A percentile compares a stretch with the other conserved stretches of the same genome.
phyloP scores from a whole-genome alignment of 2,797 vertebrate genomes.

The Girardinus metallicus region DNA sequence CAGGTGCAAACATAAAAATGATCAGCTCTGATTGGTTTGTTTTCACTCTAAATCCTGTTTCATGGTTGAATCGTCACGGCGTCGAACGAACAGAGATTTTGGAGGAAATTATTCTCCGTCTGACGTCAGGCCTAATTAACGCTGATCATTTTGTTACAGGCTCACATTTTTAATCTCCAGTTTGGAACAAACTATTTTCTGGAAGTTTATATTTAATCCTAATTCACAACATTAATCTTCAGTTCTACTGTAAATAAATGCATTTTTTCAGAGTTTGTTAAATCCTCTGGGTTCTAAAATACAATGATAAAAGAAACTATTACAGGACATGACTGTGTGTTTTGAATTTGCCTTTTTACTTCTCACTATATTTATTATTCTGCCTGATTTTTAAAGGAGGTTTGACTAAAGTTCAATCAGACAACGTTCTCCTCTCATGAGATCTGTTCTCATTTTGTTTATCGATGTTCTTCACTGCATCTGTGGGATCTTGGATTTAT shows the following conservation, averaged over 20 bases:
- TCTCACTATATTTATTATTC: not conserved
- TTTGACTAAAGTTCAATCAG: not conserved
- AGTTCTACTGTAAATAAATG: not conserved
- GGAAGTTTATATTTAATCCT: not conserved
- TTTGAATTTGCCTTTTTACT: not conserved
- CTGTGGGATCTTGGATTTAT: not conserved
- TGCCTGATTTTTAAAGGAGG: not conserved
- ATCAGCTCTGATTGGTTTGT: not conserved
- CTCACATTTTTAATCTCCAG: not conserved
- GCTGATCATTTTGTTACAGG: not conserved
- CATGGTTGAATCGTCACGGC: not conserved
- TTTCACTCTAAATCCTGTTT: not conserved
- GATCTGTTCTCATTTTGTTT: not conserved
- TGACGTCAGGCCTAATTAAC: not conserved
- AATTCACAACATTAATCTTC: not conserved
- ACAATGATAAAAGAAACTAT: not conserved
- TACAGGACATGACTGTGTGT: not conserved
- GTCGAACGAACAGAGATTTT: not conserved
- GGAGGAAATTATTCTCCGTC: not conserved
- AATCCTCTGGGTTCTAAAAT: not conserved
- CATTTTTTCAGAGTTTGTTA: not conserved
- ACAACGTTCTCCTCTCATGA: not conserved
- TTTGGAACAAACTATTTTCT: not conserved
- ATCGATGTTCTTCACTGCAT: not conserved
- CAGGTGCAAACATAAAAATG: not conserved